Conservation (phyloP, 2,888 invertebrate genomes). For the Conomelus anceps region DNA sequence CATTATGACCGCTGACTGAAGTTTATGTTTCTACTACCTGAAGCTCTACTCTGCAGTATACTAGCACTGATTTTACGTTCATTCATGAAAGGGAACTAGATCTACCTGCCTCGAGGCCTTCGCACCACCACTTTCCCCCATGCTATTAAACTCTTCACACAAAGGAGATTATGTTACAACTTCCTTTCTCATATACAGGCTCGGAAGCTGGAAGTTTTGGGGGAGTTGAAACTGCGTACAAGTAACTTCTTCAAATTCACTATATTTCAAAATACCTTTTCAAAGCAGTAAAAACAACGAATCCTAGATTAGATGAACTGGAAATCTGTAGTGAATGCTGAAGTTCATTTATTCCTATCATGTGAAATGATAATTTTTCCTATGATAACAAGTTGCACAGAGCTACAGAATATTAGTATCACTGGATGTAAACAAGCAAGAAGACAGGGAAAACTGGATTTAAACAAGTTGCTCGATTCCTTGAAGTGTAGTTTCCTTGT, state of each 20-base stretch:
- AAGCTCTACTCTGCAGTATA: not conserved
- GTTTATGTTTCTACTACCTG: not conserved
- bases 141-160: not conserved
- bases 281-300: not conserved
- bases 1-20: too few species aligned
- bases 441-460: too few species aligned
- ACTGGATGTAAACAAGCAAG: too few species aligned
- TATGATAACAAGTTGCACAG: too few species aligned
- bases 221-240: not conserved
- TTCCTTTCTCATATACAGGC: not conserved
- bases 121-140: not conserved
- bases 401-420: too few species aligned
- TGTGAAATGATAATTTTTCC: too few species aligned
- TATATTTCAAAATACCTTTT: too few species aligned
- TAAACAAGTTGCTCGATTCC: too few species aligned
- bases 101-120: not conserved
- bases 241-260: not conserved
- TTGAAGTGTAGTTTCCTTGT: too few species aligned
- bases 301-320: too few species aligned
- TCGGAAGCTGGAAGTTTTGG: not conserved
- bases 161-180: not conserved
- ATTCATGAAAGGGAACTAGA: not conserved
- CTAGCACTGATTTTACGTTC: not conserved
- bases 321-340: too few species aligned
- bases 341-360: too few species aligned